Base-by-base conservation (phyloP, 2,888 invertebrate genomes). In the Steinernema carpocapsae region DNA sequence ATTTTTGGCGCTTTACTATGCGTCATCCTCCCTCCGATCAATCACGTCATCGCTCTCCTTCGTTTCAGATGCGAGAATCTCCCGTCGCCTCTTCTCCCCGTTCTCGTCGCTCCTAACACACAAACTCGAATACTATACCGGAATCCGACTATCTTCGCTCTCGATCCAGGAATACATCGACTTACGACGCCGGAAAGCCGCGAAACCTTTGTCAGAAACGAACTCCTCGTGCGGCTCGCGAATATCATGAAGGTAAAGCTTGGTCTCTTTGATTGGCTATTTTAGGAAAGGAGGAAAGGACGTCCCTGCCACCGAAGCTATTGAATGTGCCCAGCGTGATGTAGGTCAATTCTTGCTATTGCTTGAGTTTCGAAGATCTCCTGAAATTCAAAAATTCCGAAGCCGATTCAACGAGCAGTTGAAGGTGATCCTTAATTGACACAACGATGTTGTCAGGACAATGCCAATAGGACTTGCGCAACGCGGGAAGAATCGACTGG, bases 91-190 rank as follows among this genome's bases (percentile, higher is more conserved):
- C 26, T 26, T 56, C 26, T 19, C n/a, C n/a, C 56, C 56, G 26
- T 56, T 56, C 26, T 56, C 56, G n/a, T 22, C 26, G 56, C 24
- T 26, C 7, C 26, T 56, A 6, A 17, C 19, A 26, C 26, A 22
- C 7, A 56, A 56, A 19, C 26, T 56, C 6, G 56, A 56, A 26
- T 26, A 75, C 26, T 76, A 72, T 32, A 71, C 73, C n/a, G 32
- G 64, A 22, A 70, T 77, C n/a, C 72, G 70, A 26, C 77, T 76
- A n/a, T 73, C 71, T n/a, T 77, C 77, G 32, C 59, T 96, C 77
- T 95, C 95, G 79, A 94, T 96, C 88, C 94, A 95, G 89, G 94
- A 96, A 89, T 95, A 96, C 90, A 93, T 95, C 89, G 95, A 96
- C 91, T 96, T 96, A 89, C 96, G 96, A 94, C 73, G 76, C 24